Base-by-base conservation (phyloP, 1,140 invertebrate genomes). In the Yoshiicerus persimilis region DNA sequence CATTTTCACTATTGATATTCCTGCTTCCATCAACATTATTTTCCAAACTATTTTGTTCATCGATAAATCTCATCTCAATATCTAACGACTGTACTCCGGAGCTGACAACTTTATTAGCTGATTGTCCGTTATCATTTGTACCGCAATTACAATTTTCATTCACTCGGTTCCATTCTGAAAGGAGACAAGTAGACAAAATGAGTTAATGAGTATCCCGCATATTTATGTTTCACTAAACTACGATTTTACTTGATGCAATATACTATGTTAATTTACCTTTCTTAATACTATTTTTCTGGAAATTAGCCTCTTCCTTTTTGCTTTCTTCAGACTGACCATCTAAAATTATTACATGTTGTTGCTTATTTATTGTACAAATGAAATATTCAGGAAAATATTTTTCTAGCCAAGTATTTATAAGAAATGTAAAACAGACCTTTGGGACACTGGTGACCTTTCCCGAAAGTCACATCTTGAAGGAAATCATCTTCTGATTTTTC, bases 371-470 rank as follows among this genome's bases (percentile, higher is more conserved):
- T n/a, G n/a, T n/a, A n/a, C n/a, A n/a, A 27, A 30, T 66, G 5
- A 66, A 2, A 27, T 4, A 70, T 25, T 27, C 27, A 70, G 27
- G n/a, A n/a, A n/a, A n/a, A n/a, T n/a, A n/a, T n/a, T n/a, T n/a
- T n/a, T n/a, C n/a, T n/a, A 64, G 4, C 56, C 8, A n/a, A 64
- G n/a, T 8, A 64, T 64, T 5, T 5, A 5, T 23, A 64, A 64
- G 5, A n/a, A 64, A 8, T 11, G 9, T 9, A 4, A 30, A 70
- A 32, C 75, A 34, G n/a, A 80, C 75, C 75, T 80, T 80, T 80
- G 75, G 75, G 34, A 38, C 75, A 80, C 38, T 80, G 75, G 75
- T 80, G 75, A 80, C 75, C 32, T 38, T 80, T 80, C n/a, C 75
- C 75, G 0, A 80, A 80, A 34, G 75, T 80, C 75, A 80, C 75